Evolutionary conservation across 2,797 vertebrate species (phyloP), one percentile per base, ranked within the genome.

Genomic region (Tangara arthus): DNA sequence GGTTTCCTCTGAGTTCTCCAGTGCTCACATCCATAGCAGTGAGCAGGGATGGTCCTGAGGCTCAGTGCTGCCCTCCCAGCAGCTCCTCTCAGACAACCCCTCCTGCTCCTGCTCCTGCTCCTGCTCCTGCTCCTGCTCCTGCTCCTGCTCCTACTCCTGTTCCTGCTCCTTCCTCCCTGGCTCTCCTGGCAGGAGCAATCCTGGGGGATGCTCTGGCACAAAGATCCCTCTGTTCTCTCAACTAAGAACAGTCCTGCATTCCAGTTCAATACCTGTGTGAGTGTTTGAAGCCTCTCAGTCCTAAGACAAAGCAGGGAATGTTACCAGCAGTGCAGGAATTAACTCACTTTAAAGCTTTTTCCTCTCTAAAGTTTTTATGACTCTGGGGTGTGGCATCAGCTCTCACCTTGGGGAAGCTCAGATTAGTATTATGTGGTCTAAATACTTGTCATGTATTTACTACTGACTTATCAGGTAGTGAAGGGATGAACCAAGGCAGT

Each of bases 11-110:
- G 12, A 21, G 32, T 21, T 79, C 50, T 72, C 44, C 37, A 47
- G 70, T 0, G 0, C 19, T 78, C 28, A 3, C 6, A 18, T 47
- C 61, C 9, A 1, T n/a, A n/a, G n/a, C n/a, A n/a, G n/a, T 44
- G 53, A 57, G 1, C 30, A 53, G 65, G 61, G 73, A 8, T 1
- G 1, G 27, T 66, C 8, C n/a, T 37, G 59, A 32, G 57, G 57
- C 59, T 84, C 52, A 6, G 19, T 21, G 22, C 71, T 72, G 69
- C 70, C 47, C 49, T 55, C 35, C 17, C 30, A 77, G 73, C 32
- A 46, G 47, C 69, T 66, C 39, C 9, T 65, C 24, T 35, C 44
- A 22, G 24, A 42, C 37, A 64, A 2, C 15, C 32, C 17, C 20
- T 68, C 37, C 69, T 55, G 49, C n/a, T 69, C 70, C 8, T 47